Evolutionary conservation across 2,888 invertebrate species (phyloP).

Genomic region (Drosophila nr. perissopoda): DNA sequence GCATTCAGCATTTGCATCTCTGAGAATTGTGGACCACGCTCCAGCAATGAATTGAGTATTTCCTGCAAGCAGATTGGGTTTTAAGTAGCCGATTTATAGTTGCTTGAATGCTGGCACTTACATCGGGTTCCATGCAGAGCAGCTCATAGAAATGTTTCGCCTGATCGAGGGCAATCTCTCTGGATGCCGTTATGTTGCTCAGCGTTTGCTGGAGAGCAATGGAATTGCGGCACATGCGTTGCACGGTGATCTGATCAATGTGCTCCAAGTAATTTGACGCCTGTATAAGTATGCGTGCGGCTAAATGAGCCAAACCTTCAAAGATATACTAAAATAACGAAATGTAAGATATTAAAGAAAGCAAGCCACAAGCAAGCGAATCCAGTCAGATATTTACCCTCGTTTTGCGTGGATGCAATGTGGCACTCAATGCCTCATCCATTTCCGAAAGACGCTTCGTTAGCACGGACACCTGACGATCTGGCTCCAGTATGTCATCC

Average conservation of each 20-base stretch:
- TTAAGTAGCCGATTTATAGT: not conserved
- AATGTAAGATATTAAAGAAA: not conserved
- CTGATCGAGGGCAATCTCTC: constrained; percentile 94
- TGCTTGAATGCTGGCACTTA: constrained; percentile 81
- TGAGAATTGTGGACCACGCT: constrained; percentile 94
- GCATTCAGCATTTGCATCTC: constrained; percentile 95
- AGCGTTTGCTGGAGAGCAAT: constrained; percentile 93
- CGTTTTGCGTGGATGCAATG: constrained; percentile 91
- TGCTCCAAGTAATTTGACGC: constrained; percentile 91
- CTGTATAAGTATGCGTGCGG: constrained; percentile 92
- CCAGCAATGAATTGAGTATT: constrained; percentile 92
- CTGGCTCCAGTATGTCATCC: constrained; percentile 91
- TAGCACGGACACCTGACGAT: constrained; percentile 91
- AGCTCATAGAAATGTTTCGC: constrained; percentile 95
- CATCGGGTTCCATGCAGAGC: constrained; percentile 92
- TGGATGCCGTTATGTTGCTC: constrained; percentile 92
- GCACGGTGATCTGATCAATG: constrained; percentile 93
- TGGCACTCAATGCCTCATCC: constrained; percentile 91
- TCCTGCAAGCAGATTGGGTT: constrained; percentile 86
- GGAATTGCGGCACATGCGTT: constrained; percentile 94
- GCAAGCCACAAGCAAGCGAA: too few species aligned
- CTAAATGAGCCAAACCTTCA: constrained; percentile 93
- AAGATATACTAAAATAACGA: constrained; percentile 90
- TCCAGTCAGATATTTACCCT: constrained; percentile 85
- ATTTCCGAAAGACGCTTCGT: constrained; percentile 91